phyloP scores from a whole-genome alignment of 1,140 invertebrate genomes.

The Steinernema feltiae region DNA sequence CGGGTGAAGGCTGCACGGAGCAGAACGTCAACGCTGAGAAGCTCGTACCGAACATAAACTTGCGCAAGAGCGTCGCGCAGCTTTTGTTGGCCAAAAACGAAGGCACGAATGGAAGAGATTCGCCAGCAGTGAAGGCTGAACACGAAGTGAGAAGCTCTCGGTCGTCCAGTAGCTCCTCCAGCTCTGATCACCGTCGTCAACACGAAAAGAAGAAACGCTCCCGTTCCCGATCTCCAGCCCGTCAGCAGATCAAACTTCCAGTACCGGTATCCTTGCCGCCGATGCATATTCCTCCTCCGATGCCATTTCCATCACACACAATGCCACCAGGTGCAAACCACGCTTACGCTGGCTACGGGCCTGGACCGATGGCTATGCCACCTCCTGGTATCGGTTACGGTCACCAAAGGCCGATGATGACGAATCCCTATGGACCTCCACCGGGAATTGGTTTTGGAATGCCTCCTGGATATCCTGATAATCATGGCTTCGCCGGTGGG shows the following conservation, averaged over 20 bases:
- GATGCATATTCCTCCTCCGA: not conserved
- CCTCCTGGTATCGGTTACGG: not conserved
- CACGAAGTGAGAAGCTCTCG: not conserved
- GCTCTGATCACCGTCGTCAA: not conserved
- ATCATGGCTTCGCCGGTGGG: not conserved
- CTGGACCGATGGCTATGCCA: not conserved
- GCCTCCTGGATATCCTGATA: not conserved
- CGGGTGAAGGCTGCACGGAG: constrained; percentile 73
- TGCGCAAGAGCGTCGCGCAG: constrained; percentile 34
- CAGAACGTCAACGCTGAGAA: constrained; percentile 83
- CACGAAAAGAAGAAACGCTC: constrained; percentile 17
- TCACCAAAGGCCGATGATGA: not conserved
- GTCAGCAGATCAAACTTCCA: too few relatives aligned
- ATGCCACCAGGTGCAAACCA: not conserved
- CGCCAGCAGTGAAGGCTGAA: too few relatives aligned
- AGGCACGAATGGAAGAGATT: not conserved
- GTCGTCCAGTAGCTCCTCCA: not conserved
- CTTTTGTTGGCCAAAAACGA: not conserved
- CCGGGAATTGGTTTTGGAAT: not conserved
- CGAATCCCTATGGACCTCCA: not conserved
- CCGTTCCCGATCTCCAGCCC: not conserved
- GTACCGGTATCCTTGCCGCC: not conserved
- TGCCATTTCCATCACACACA: not conserved
- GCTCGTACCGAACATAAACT: constrained; percentile 73
- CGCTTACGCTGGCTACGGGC: not conserved